Conservation (phyloP, 23 tunicate genomes). For the Ascidia mentula region DNA sequence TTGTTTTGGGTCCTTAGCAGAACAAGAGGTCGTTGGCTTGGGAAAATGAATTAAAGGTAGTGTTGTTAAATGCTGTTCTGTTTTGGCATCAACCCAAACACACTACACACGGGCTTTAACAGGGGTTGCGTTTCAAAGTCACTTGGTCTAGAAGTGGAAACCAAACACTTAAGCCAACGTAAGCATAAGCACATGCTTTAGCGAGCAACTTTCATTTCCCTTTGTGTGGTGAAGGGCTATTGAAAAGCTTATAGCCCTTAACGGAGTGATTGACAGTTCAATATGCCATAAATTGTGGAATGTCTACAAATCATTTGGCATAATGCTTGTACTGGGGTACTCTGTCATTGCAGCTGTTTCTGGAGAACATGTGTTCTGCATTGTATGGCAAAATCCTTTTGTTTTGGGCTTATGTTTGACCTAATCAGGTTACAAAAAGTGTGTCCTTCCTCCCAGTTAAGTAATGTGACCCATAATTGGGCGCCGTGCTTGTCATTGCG, state of each 20-base stretch:
- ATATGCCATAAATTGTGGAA: neutral
- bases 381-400: neutral
- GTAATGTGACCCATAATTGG: neutral
- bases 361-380: neutral
- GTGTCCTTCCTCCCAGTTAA: neutral
- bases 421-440: neutral
- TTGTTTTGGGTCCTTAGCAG: neutral
- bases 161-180: neutral
- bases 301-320: neutral
- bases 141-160: neutral
- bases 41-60: neutral
- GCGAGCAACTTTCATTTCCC: neutral
- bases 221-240: neutral
- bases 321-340: neutral
- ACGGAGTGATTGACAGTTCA: neutral
- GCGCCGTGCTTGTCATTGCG: neutral
- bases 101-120: too few species aligned
- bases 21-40: neutral
- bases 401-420: neutral
- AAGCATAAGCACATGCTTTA: neutral
- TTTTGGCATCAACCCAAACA: too few species aligned
- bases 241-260: neutral
- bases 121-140: neutral
- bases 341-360: conserved; percentile 2
- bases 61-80: neutral